These are phyloP conservation scores for Periparus ater DNA, from an alignment of 2,797 vertebrate species.

Conservation along the genomic window DNA sequence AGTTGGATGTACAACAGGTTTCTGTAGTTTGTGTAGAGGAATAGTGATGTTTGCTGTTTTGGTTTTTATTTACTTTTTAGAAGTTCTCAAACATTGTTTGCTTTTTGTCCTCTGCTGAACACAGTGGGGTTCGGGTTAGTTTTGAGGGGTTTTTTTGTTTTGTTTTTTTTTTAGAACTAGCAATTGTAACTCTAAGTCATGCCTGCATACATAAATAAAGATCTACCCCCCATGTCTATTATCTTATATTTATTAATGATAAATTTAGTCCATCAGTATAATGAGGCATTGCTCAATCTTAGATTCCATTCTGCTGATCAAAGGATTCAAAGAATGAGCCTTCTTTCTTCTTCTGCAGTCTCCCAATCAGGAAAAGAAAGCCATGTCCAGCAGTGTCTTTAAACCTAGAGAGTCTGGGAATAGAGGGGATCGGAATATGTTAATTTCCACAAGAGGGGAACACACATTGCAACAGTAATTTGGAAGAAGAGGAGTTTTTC, in stretches of 20 bases:
- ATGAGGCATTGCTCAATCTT: not conserved
- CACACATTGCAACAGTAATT: not conserved
- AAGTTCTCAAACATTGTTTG: not conserved
- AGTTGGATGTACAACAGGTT: fast-evolving
- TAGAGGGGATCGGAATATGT: not conserved
- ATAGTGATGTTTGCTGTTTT: not conserved
- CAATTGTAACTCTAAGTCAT: not conserved
- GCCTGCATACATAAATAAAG: not conserved
- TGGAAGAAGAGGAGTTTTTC: not conserved
- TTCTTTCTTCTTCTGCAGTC: not conserved
- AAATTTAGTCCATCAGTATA: not conserved
- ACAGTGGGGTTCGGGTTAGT: not conserved
- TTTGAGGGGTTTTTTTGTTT: not conserved
- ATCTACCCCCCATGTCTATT: not conserved
- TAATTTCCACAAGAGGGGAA: not conserved
- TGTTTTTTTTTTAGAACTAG: not conserved
- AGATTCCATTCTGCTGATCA: not conserved
- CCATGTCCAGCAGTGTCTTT: not conserved
- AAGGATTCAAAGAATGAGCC: not conserved
- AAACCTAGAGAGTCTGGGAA: not conserved
- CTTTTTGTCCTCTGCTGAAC: not conserved
- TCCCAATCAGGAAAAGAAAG: not conserved
- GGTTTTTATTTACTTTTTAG: not conserved
- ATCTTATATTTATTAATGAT: not conserved
- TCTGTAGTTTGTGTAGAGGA: not conserved